These are phyloP conservation scores for Bimastos eiseni DNA, from an alignment of 2,888 invertebrate species.

Conservation along the genomic window DNA sequence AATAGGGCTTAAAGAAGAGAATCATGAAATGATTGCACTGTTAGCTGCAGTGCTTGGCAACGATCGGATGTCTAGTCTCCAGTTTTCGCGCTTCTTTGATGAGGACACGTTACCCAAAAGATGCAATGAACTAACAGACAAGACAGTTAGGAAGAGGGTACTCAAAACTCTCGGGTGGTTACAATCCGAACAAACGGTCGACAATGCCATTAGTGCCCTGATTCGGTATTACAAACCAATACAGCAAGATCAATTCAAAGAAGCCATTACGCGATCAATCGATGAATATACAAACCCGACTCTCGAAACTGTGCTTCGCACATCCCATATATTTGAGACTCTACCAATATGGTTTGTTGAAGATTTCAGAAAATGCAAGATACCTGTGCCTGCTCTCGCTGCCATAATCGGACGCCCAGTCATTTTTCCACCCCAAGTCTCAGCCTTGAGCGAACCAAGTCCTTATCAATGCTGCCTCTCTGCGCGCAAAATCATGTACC, in stretches of 20 bases:
- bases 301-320: not conserved
- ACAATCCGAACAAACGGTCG: not conserved
- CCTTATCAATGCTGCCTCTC: not conserved
- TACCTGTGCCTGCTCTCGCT: too few species aligned
- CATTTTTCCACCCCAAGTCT: too few species aligned
- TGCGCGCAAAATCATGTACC: not conserved
- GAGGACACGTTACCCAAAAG: not conserved
- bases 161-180: not conserved
- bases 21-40: not conserved
- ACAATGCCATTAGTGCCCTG: not conserved
- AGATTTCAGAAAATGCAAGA: too few species aligned
- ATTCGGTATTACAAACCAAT: not conserved
- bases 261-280: not conserved
- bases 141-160: not conserved
- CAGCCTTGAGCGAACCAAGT: too few species aligned
- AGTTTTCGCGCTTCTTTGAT: not conserved
- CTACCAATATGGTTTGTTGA: not conserved
- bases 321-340: not conserved
- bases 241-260: not conserved
- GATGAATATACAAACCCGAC: not conserved
- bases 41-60: not conserved
- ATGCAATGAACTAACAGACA: not conserved
- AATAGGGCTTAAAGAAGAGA: not conserved
- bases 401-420: too few species aligned
- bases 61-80: not conserved